Base-by-base conservation (phyloP, 1,140 invertebrate species). In the Mycetomoellerius zeteki region DNA sequence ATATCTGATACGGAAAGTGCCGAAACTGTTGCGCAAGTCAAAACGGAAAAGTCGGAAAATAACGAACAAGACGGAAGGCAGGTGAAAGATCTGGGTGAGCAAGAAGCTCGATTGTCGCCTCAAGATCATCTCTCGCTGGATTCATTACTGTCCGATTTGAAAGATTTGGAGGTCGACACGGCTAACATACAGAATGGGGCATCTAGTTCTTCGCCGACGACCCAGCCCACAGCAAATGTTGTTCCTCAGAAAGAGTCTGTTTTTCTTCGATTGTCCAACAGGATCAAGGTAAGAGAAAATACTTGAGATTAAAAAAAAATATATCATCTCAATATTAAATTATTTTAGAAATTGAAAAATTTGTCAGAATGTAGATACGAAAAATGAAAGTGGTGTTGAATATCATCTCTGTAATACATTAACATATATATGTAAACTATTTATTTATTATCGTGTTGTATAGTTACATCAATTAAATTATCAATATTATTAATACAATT, bases 211-310 rank as follows among this genome's bases (percentile, higher is more conserved):
- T 89, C 92, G 7, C 86, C 89, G 0, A 67, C 87, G 4, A 86
- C 89, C 0, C 92, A 93, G 21, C 93, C 94, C 2, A 87, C 94
- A 0, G 86, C 94, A 0, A 89, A 89, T 33, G 89, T 93, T 0
- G 93, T 93, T 1, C 96, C 96, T 21, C 96, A 96, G 92, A 99
- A 99, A 89, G 99, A 99, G 95, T 99, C 98, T 4, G 98, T 99
- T 30, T 99, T 99, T 94, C 96, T 99, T 90, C 96, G 99, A 88
- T 95, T 99, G 33, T 98, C 98, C 52, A 99, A 99, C 95, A 97
- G 99, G 92, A 99, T 99, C 37, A 99, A 99, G 96, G 97, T 98
- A 93, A 86, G 75, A 47, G 58, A 33, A 14, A 52, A 21, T 12
- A 80, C 0, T 75, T 56, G 1, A 0, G 21, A 64, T 16, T 43